Conservation (phyloP, 2,113 vertebrate species). For the Lasiurus borealis region DNA sequence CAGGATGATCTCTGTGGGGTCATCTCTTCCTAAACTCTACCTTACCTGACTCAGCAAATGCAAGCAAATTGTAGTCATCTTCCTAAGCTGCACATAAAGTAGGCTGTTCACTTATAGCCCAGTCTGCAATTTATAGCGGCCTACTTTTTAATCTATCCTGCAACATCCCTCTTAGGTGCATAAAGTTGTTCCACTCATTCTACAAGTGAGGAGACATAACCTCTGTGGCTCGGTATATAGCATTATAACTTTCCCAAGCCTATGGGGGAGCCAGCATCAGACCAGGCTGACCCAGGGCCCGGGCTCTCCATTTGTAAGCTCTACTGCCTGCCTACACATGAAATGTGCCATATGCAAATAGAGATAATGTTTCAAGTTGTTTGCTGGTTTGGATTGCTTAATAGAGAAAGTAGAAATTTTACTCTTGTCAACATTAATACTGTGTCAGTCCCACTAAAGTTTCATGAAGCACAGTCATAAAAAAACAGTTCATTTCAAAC, state of each 20-base stretch:
- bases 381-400: not conserved
- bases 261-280: not conserved
- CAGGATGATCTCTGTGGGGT: not conserved
- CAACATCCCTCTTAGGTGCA: not conserved
- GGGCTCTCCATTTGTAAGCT: not conserved
- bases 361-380: not conserved
- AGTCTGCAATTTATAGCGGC: not conserved
- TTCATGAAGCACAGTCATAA: not conserved
- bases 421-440: not conserved
- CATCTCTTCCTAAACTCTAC: not conserved
- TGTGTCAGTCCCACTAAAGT: not conserved
- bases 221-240: not conserved
- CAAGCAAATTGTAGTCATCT: not conserved
- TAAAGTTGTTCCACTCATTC: not conserved
- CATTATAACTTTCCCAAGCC: not conserved
- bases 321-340: not conserved
- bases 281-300: not conserved
- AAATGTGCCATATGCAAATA: not conserved
- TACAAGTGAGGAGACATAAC: not conserved
- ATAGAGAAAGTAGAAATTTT: conserved; percentile 32
- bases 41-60: not conserved
- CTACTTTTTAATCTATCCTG: not conserved
- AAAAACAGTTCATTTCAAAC: not conserved
- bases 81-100: not conserved
- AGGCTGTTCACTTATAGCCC: not conserved